phyloP scores from a whole-genome alignment of 2,888 invertebrate genomes.

The Ctena decussata region DNA sequence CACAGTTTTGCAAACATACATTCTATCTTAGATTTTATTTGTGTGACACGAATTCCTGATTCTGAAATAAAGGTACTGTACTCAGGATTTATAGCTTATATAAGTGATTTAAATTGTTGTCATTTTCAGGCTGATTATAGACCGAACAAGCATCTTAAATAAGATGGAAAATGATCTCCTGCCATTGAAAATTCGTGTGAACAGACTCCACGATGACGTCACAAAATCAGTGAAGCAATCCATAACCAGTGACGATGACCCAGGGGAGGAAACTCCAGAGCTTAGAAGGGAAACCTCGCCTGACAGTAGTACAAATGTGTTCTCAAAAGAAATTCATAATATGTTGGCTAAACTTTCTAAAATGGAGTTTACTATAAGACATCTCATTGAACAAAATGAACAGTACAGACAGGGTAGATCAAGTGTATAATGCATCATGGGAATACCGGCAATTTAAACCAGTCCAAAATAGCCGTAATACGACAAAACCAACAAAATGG shows the following conservation, averaged over 20 bases:
- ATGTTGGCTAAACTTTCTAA: constrained; percentile 63
- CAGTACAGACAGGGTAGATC: not conserved
- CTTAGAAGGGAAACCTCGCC: constrained; percentile 44
- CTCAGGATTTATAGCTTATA: too few relatives aligned
- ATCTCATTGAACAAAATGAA: constrained; percentile 51
- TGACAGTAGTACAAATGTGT: constrained; percentile 30
- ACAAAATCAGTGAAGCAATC: constrained; percentile 45
- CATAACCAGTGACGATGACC: constrained; percentile 44
- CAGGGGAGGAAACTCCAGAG: constrained; percentile 24
- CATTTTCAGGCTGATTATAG: constrained; percentile 59
- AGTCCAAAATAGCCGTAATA: too few relatives aligned
- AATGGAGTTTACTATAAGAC: constrained; percentile 63
- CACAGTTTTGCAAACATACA: too few relatives aligned
- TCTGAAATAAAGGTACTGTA: too few relatives aligned
- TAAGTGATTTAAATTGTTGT: too few relatives aligned
- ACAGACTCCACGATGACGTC: constrained; percentile 68
- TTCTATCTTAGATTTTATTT: too few relatives aligned
- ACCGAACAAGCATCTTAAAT: constrained; percentile 51
- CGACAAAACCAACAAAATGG: too few relatives aligned
- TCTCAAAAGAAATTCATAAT: constrained; percentile 56
- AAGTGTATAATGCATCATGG: not conserved
- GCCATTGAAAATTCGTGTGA: constrained; percentile 67
- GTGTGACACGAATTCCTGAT: too few relatives aligned
- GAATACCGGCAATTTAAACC: too few relatives aligned
- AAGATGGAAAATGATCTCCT: constrained; percentile 69